Percentiles rank a stretch among this genome's conserved stretches.
Conservation (phyloP, 2,797 vertebrate genomes). For the Urosaurus nigricauda region DNA sequence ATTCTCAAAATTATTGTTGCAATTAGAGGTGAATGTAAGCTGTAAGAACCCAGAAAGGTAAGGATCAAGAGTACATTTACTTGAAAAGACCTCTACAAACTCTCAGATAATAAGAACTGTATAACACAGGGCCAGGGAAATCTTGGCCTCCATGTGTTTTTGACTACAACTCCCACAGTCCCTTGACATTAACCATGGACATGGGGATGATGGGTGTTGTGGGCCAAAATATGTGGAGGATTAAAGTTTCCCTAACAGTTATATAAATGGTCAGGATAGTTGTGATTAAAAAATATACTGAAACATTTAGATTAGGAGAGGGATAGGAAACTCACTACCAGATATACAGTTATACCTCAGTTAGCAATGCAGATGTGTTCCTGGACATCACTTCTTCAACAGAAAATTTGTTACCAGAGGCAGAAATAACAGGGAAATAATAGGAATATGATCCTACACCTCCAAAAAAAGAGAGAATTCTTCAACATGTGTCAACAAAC, state of each 20-base stretch:
- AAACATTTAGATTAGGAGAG: not conserved
- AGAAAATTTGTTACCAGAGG: too few relatives aligned
- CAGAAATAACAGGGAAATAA: too few relatives aligned
- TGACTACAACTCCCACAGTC: not conserved
- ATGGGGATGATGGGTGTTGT: not conserved
- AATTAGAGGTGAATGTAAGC: not conserved
- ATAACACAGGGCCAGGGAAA: not conserved
- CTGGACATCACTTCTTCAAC: too few relatives aligned
- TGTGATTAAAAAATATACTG: too few relatives aligned
- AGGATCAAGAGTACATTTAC: not conserved
- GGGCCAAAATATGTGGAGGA: not conserved
- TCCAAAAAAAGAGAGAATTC: too few relatives aligned
- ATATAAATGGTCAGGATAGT: not conserved
- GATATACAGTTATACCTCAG: too few relatives aligned
- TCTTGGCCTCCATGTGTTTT: not conserved
- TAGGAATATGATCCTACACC: too few relatives aligned
- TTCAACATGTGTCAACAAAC: too few relatives aligned
- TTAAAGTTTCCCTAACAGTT: not conserved
- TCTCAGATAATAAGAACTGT: not conserved
- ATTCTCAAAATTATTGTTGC: not conserved
- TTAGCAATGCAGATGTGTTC: too few relatives aligned
- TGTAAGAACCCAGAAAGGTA: too few relatives aligned
- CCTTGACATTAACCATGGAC: not conserved
- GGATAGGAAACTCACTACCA: not conserved
- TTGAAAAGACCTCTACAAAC: too few relatives aligned